Conservation (phyloP, 2,113 vertebrate species). For the Aix galericulata region DNA sequence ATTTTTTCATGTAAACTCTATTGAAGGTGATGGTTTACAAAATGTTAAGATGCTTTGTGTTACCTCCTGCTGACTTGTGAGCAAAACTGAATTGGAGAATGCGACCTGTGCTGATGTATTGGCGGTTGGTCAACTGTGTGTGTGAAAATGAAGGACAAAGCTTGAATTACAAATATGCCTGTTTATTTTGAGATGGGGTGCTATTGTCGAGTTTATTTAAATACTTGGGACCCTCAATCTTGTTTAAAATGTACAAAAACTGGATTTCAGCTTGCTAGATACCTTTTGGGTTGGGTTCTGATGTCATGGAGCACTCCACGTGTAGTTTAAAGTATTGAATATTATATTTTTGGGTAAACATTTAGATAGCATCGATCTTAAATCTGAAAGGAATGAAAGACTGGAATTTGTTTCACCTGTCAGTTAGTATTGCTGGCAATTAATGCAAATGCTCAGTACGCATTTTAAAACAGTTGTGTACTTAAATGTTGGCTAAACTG, state of each 20-base stretch:
- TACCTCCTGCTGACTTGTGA: slow-evolving; percentile 32
- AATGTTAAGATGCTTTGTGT: not conserved
- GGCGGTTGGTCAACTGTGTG: not conserved
- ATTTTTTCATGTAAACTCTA: slow-evolving; percentile 67
- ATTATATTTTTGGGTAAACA: not conserved
- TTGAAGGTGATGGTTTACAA: slow-evolving; percentile 11
- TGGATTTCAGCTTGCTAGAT: not conserved
- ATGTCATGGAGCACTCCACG: not conserved
- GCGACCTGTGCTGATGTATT: not conserved
- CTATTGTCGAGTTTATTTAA: not conserved
- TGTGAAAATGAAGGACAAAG: not conserved
- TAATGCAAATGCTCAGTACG: not conserved
- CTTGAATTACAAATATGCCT: not conserved
- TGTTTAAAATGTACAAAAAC: not conserved
- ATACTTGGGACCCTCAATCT: not conserved
- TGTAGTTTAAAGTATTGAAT: not conserved
- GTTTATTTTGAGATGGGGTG: not conserved
- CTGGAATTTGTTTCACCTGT: not conserved
- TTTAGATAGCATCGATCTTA: not conserved
- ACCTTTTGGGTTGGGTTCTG: not conserved
- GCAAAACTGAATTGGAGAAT: not conserved
- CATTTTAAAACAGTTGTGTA: not conserved
- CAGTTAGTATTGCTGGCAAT: not conserved
- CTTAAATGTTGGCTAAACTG: not conserved
- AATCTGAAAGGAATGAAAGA: not conserved